Evolutionary conservation across 2,113 vertebrate species (phyloP).

Genomic region (Girardinichthys multiradiatus): DNA sequence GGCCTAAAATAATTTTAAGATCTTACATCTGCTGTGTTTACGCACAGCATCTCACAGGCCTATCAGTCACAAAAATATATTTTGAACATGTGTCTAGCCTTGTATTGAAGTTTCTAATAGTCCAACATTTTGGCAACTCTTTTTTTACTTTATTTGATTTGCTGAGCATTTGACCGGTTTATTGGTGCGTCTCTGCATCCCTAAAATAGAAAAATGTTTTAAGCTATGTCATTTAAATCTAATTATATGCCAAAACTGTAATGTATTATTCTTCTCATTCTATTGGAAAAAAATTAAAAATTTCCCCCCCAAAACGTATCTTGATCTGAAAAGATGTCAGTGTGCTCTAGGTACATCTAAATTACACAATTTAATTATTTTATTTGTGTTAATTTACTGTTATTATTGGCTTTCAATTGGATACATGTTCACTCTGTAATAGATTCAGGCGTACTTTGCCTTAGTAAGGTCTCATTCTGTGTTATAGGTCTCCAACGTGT

Average conservation of each 20-base stretch:
- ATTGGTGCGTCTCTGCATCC: background rate
- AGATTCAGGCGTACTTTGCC: conserved; percentile 46
- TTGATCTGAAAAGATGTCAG: background rate
- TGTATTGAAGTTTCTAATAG: background rate
- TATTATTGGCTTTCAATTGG: conserved; percentile 48
- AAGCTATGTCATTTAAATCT: background rate
- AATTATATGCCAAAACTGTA: background rate
- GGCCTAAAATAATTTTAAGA: background rate
- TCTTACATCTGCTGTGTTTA: background rate
- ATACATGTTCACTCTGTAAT: conserved; percentile 47
- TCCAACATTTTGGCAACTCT: too few species aligned
- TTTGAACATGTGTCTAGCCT: too few species aligned
- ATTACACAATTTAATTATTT: conserved; percentile 4
- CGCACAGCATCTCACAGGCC: too few species aligned
- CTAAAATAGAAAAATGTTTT: background rate
- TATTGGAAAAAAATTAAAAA: background rate
- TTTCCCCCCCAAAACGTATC: background rate
- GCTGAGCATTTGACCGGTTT: background rate
- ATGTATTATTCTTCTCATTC: background rate
- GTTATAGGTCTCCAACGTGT: conserved; percentile 79
- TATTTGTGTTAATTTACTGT: conserved; percentile 32
- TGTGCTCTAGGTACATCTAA: background rate
- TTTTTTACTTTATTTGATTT: background rate
- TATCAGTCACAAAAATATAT: too few species aligned
- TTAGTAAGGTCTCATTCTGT: conserved; percentile 75